These are phyloP conservation scores for Morpho achilles DNA, from an alignment of 2,888 invertebrate species.

Conservation along the genomic window DNA sequence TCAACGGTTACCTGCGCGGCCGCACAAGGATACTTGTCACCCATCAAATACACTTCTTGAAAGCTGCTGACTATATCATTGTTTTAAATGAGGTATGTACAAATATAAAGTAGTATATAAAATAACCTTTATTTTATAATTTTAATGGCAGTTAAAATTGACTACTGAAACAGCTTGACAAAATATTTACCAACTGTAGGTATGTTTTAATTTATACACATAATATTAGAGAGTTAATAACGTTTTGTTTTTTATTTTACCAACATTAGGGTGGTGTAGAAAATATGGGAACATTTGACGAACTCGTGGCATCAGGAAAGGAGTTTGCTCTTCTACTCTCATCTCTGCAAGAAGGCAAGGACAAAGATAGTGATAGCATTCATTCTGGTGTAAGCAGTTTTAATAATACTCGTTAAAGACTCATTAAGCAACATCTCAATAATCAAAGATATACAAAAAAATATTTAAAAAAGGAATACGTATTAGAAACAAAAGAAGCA, in stretches of 20 bases:
- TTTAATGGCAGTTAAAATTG: too few relatives aligned
- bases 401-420: background rate
- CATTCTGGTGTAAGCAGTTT: conserved; percentile 45
- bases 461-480: too few relatives aligned
- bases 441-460: too few relatives aligned
- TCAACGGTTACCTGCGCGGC: conserved; percentile 81
- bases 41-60: conserved; percentile 91
- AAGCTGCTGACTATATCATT: conserved; percentile 82
- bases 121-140: too few relatives aligned
- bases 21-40: conserved; percentile 89
- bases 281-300: conserved; percentile 80
- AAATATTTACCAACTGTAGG: background rate
- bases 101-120: background rate
- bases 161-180: background rate
- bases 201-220: too few relatives aligned
- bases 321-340: conserved; percentile 78
- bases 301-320: conserved; percentile 75
- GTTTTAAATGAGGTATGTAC: conserved; percentile 72
- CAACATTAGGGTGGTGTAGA: conserved; percentile 72
- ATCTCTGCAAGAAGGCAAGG: conserved; percentile 61
- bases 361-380: conserved; percentile 54
- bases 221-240: background rate
- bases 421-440: too few relatives aligned
- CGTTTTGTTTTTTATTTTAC: background rate
- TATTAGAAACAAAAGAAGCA: too few relatives aligned